A percentile compares a stretch with the other conserved stretches of the same genome.
phyloP scores from a whole-genome alignment of 2,888 invertebrate species.

The Blomia tropicalis region DNA sequence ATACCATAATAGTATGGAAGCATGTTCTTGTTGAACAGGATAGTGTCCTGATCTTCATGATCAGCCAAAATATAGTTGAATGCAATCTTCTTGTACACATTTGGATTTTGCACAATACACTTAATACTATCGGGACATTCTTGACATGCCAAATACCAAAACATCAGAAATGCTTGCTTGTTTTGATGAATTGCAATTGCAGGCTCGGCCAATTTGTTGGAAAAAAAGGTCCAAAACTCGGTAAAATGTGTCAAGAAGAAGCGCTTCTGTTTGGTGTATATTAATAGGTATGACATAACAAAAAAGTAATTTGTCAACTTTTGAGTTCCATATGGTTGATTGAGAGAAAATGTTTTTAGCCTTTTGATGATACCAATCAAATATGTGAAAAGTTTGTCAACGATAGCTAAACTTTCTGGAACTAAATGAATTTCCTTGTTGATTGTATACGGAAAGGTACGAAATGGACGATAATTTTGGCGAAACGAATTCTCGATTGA shows the following conservation, averaged over 20 bases:
- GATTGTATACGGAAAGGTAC: slow-evolving; percentile 13
- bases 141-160: slow-evolving; percentile 80
- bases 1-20: slow-evolving; percentile 72
- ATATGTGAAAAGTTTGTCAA: slow-evolving; percentile 23
- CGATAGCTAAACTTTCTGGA: slow-evolving; percentile 22
- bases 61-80: slow-evolving; percentile 91
- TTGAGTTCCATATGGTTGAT: slow-evolving; percentile 61
- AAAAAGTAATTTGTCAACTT: slow-evolving; percentile 84
- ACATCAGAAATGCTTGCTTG: slow-evolving; percentile 75
- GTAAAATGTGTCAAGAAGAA: slow-evolving; percentile 85
- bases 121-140: slow-evolving; percentile 86
- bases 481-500: slow-evolving; percentile 59
- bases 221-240: slow-evolving; percentile 83
- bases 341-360: slow-evolving; percentile 31
- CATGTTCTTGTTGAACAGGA: slow-evolving; percentile 82
- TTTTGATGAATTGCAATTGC: slow-evolving; percentile 87
- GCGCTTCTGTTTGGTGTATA: slow-evolving; percentile 73
- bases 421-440: slow-evolving; percentile 20
- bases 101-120: slow-evolving; percentile 65
- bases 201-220: slow-evolving; percentile 82
- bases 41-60: slow-evolving; percentile 88
- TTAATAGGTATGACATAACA: slow-evolving; percentile 73
- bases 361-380: slow-evolving; percentile 21
- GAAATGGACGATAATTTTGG: slow-evolving; percentile 52
- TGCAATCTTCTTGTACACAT: slow-evolving; percentile 80